These are phyloP conservation scores for Colletes latitarsis DNA, from an alignment of 1,140 invertebrate genomes.

Conservation along the genomic window DNA sequence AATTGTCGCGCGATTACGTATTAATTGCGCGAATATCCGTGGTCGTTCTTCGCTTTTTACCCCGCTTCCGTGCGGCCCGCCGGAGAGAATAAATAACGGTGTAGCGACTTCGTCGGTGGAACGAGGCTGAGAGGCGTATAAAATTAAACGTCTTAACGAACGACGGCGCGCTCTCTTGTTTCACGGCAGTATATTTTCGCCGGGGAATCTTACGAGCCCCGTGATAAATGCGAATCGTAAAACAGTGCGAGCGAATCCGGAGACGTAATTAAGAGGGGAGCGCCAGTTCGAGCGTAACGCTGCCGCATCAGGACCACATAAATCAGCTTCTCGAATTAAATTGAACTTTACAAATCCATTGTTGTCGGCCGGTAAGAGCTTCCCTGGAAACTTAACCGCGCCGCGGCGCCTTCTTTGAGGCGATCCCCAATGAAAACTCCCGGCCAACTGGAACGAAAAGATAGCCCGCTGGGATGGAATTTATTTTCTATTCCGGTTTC, in stretches of 20 bases:
- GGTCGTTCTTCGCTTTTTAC: slow-evolving; percentile 11
- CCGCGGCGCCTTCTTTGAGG: not conserved
- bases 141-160: slow-evolving; percentile 65
- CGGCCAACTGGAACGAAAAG: not conserved
- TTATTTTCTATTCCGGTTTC: not conserved
- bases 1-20: slow-evolving; percentile 11
- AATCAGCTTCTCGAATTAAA: slow-evolving; percentile 62
- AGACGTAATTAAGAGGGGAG: slow-evolving; percentile 62
- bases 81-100: slow-evolving; percentile 46
- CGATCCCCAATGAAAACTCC: not conserved
- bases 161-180: slow-evolving; percentile 52
- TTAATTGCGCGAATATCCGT: slow-evolving; percentile 34
- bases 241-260: slow-evolving; percentile 45
- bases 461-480: not conserved
- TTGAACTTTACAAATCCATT: slow-evolving; percentile 62
- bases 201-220: slow-evolving; percentile 56
- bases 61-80: not conserved
- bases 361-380: slow-evolving; percentile 39
- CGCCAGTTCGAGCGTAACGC: slow-evolving; percentile 45
- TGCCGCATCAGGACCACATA: slow-evolving; percentile 48
- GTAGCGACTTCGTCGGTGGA: not conserved
- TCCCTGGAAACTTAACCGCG: slow-evolving; percentile 31
- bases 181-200: slow-evolving; percentile 58
- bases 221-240: slow-evolving; percentile 68
- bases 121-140: slow-evolving; percentile 33